These are phyloP conservation scores for Dipodomys stephensi DNA, from an alignment of 2,113 vertebrate species.

Conservation along the genomic window DNA sequence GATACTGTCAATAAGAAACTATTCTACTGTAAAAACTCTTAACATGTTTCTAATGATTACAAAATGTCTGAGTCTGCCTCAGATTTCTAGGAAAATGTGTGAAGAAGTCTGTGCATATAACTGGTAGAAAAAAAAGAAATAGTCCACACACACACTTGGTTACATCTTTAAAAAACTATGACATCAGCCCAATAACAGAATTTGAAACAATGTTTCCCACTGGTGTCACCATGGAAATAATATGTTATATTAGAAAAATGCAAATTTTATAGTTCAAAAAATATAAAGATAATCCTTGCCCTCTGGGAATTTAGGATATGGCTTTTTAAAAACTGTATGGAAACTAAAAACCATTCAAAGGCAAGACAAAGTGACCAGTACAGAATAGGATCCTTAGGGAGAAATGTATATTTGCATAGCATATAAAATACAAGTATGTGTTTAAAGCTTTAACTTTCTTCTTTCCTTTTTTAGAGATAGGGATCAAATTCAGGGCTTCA, in stretches of 20 bases:
- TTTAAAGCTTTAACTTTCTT: too few relatives aligned
- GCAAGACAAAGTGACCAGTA: background rate
- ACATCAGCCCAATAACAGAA: background rate
- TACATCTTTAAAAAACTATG: background rate
- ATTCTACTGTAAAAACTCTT: constrained; percentile 5
- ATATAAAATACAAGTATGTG: too few relatives aligned
- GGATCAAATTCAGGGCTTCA: too few relatives aligned
- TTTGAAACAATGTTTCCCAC: background rate
- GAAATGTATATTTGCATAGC: background rate
- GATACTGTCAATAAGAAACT: background rate
- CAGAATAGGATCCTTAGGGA: background rate
- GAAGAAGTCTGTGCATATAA: background rate
- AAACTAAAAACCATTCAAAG: background rate
- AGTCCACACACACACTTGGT: background rate
- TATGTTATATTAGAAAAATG: background rate
- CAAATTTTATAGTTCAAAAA: constrained; percentile 1
- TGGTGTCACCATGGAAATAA: background rate
- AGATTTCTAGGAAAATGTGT: background rate
- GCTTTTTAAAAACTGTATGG: too few relatives aligned
- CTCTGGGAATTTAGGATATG: background rate
- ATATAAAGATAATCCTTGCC: background rate
- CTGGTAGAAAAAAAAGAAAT: background rate
- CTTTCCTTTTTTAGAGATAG: too few relatives aligned
- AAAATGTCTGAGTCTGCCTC: background rate
- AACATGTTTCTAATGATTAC: constrained; percentile 25